phyloP scores from a whole-genome alignment of 1,140 invertebrate genomes.

The Drosophila truncata region DNA sequence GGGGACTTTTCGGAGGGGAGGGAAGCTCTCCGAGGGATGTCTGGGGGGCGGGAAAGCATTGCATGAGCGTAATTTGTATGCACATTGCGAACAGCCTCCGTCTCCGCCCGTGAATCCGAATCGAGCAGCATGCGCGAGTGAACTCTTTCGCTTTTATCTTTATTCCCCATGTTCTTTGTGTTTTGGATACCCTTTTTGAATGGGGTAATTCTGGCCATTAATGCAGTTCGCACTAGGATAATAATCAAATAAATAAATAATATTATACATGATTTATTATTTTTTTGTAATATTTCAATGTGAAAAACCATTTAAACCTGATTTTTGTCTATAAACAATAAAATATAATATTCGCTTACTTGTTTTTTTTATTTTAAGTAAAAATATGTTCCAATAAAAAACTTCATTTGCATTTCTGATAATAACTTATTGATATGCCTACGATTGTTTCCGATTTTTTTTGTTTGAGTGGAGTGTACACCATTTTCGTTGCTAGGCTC shows the following conservation, averaged over 20 bases:
- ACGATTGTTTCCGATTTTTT: not conserved
- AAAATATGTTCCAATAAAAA: not conserved
- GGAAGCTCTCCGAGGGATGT: conserved; percentile 18
- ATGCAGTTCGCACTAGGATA: not conserved
- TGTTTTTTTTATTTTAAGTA: not conserved
- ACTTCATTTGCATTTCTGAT: conserved; percentile 1
- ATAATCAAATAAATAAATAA: no score
- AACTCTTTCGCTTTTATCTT: conserved; percentile 69
- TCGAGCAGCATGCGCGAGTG: conserved; percentile 60
- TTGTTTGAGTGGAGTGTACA: conserved; percentile 3
- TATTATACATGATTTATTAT: not conserved
- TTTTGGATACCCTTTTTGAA: conserved; percentile 31
- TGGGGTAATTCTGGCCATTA: no score
- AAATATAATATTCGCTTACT: not conserved
- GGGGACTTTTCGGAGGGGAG: not conserved
- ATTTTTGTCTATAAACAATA: not conserved
- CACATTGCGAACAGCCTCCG: conserved; percentile 57
- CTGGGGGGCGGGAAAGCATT: conserved; percentile 47
- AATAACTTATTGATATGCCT: conserved; percentile 2
- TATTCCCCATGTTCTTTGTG: conserved; percentile 58
- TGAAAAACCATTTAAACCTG: no score
- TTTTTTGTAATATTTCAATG: not conserved
- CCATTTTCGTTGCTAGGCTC: not conserved
- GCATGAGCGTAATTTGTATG: conserved; percentile 76
- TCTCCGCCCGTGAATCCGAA: conserved; percentile 40